A percentile compares a stretch with the other conserved stretches of the same genome.
Conservation (phyloP, 2,797 vertebrate species). For the Labroides dimidiatus region DNA sequence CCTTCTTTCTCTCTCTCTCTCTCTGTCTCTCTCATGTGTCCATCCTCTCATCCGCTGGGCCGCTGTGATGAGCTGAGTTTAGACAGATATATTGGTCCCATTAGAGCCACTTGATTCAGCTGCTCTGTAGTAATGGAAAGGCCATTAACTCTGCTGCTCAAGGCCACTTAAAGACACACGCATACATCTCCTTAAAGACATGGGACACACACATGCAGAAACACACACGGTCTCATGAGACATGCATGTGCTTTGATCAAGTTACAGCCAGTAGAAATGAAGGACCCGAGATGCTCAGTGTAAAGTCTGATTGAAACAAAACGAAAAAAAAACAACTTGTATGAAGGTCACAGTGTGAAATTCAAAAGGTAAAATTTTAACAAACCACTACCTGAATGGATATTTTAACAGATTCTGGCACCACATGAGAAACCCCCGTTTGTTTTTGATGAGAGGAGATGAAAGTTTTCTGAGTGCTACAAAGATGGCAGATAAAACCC, state of each 20-base stretch:
- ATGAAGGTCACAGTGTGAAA: background rate
- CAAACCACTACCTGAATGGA: too few relatives aligned
- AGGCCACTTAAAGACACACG: constrained; percentile 64
- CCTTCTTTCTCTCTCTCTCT: constrained; percentile 1
- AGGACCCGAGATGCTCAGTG: background rate
- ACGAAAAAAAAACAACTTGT: background rate
- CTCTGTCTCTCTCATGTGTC: constrained; percentile 12
- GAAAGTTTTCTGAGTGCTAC: too few relatives aligned
- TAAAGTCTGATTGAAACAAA: background rate
- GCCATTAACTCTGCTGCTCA: constrained; percentile 68
- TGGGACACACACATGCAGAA: background rate
- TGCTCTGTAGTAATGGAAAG: constrained; percentile 58
- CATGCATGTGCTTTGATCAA: background rate
- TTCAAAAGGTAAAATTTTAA: too few relatives aligned
- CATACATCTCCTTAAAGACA: constrained; percentile 51
- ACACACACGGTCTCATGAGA: background rate
- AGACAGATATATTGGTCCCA: constrained; percentile 73
- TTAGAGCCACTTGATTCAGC: constrained; percentile 74
- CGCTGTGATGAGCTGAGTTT: constrained; percentile 53
- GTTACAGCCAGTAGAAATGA: background rate
- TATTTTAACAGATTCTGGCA: too few relatives aligned
- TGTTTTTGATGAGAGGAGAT: too few relatives aligned
- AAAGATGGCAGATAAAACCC: too few relatives aligned
- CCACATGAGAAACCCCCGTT: too few relatives aligned
- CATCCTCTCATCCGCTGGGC: constrained; percentile 42